A percentile compares a stretch with the other conserved stretches of the same genome.
phyloP scores from a whole-genome alignment of 92 coral and sea anemone species.

The Porites lobata region DNA sequence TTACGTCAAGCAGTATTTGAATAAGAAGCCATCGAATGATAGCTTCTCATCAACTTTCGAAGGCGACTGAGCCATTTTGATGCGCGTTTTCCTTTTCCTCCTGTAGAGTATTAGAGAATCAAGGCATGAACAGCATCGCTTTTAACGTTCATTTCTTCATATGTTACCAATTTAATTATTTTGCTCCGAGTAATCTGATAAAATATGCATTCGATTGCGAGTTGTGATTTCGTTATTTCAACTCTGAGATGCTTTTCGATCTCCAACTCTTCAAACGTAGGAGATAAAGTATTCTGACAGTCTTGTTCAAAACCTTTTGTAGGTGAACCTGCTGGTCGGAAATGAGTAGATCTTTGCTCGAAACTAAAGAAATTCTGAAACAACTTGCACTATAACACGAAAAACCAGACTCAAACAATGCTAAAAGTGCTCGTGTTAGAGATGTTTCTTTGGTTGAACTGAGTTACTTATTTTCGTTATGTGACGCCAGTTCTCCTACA shows the following conservation, averaged over 20 bases:
- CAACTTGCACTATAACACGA: background rate
- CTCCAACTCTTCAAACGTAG: background rate
- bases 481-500: too few relatives aligned
- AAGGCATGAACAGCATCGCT: background rate
- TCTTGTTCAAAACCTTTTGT: background rate
- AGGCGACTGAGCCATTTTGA: background rate
- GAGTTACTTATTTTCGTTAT: too few relatives aligned
- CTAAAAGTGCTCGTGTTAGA: too few relatives aligned
- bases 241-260: too few relatives aligned
- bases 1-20: background rate
- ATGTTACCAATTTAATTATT: conserved; percentile 6
- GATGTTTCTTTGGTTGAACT: too few relatives aligned
- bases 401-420: background rate
- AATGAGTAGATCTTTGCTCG: too few relatives aligned
- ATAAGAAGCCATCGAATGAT: background rate
- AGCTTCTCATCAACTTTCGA: background rate
- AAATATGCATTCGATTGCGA: too few relatives aligned
- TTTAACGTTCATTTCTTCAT: background rate
- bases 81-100: background rate
- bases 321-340: background rate
- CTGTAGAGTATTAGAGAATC: background rate
- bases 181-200: background rate
- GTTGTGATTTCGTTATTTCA: too few relatives aligned
- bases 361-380: too few relatives aligned
- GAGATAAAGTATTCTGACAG: background rate